Conservation (phyloP, 2,113 vertebrate genomes). For the Sinocyclocheilus rhinocerous region DNA sequence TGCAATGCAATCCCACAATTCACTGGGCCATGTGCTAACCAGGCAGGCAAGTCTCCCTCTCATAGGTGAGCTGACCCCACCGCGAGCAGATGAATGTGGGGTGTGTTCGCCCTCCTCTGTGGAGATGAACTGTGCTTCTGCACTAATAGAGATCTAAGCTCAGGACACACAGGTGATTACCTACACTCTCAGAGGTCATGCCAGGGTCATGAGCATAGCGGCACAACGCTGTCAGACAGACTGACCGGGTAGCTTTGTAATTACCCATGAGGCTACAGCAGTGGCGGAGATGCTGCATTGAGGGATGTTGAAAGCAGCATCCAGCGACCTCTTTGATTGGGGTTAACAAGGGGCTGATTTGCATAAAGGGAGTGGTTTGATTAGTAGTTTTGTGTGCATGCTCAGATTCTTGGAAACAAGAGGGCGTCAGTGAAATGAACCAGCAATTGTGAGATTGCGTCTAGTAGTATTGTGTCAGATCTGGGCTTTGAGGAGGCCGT, state of each 20-base stretch:
- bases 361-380: conserved; percentile 66
- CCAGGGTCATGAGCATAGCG: conserved; percentile 20
- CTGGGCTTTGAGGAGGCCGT: not conserved
- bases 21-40: conserved; percentile 33
- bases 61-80: conserved; percentile 39
- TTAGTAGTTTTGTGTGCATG: conserved; percentile 41
- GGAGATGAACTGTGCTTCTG: conserved; percentile 29
- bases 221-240: conserved; percentile 8
- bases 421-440: conserved; percentile 38
- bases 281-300: conserved; percentile 61
- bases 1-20: conserved; percentile 3
- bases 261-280: conserved; percentile 65
- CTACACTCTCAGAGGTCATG: conserved; percentile 1
- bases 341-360: conserved; percentile 77
- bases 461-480: not conserved
- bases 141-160: conserved; percentile 47
- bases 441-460: conserved; percentile 23
- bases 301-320: conserved; percentile 62
- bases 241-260: conserved; percentile 61
- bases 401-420: conserved; percentile 39
- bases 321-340: conserved; percentile 73
- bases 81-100: conserved; percentile 24
- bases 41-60: conserved; percentile 26
- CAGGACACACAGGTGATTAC: conserved; percentile 52
- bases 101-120: conserved; percentile 35